Base-by-base conservation (phyloP, 1,140 invertebrate genomes). In the Asbolus verrucosus region DNA sequence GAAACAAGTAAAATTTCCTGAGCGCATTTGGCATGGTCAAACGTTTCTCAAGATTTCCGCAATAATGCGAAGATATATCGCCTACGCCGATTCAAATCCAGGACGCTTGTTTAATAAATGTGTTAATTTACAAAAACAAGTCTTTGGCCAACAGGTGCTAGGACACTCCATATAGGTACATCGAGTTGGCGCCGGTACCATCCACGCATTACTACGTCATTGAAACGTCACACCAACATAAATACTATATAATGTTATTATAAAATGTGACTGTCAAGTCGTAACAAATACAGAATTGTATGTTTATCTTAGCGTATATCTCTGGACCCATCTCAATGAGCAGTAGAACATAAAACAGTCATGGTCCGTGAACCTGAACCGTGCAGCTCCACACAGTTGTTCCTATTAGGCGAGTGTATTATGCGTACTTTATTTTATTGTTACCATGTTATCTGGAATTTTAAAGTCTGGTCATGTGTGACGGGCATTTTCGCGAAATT, bases 151-250 rank as follows among this genome's bases (percentile, higher is more conserved):
- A 68, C 65, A 72, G 65, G 66, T 72, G 70, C 67, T 63, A 63
- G 66, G 66, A 67, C 61, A 69, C 66, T 72, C 70, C 70, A 68
- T 72, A 69, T 72, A 69, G 70, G 61, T 69, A 59, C 21, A 68
- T 65, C n/a, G 21, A 38, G 63, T 62, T 72, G 70, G 70, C 70
- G 70, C 70, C 70, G 16, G 33, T 54, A 69, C 43, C 70, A 60
- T 69, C 70, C 66, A 72, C 66, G 70, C 70, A 72, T 62, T 8
- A 43, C 66, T 60, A 72, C 66, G 70, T 72, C 66, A 69, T 36
- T 18, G 21, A 50, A 67, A 67, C 65, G 54, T 69, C 38, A 69
- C 54, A 41, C 33, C 36, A 62, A 41, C 59, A 43, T 63, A 46
- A 39, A 62, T 31, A 59, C 67, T 43, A 41, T 59, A 68, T 41